Evolutionary conservation across 2,113 vertebrate species (phyloP).

Genomic region (Mormyrus iriodes): DNA sequence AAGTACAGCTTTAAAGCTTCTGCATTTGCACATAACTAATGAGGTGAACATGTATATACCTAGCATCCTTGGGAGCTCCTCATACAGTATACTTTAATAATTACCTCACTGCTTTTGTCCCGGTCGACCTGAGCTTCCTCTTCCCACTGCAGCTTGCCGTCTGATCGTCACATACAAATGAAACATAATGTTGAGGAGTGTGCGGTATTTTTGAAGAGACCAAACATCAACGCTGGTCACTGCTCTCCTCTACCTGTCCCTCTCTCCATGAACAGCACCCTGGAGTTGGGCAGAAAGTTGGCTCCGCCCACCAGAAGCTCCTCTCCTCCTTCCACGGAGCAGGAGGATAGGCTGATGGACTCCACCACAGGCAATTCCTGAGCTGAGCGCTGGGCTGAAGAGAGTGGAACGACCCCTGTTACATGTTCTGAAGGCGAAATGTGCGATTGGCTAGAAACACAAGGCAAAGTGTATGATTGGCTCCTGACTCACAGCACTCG

Average conservation of each 20-base stretch:
- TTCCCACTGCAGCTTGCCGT: slow-evolving; percentile 86
- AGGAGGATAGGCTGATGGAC: slow-evolving; percentile 71
- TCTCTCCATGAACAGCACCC: slow-evolving; percentile 82
- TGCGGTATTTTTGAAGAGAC: not conserved
- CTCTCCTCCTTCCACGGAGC: slow-evolving; percentile 75
- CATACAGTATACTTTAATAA: not conserved
- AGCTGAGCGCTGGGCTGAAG: slow-evolving; percentile 81
- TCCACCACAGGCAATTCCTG: slow-evolving; percentile 87
- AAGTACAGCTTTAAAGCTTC: not conserved
- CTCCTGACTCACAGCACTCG: slow-evolving; percentile 79
- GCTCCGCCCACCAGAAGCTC: slow-evolving; percentile 74
- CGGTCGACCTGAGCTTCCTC: slow-evolving; percentile 76
- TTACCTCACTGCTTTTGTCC: slow-evolving; percentile 79
- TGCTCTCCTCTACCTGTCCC: slow-evolving; percentile 65
- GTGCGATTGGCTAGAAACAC: not conserved
- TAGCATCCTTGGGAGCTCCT: not conserved
- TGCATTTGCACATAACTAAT: not conserved
- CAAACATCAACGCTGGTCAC: not conserved
- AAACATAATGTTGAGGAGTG: not conserved
- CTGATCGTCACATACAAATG: slow-evolving; percentile 43
- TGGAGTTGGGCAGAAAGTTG: slow-evolving; percentile 81
- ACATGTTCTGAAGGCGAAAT: not conserved
- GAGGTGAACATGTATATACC: not conserved
- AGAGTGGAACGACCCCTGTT: not conserved
- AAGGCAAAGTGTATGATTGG: too few relatives aligned